These are phyloP conservation scores for Cliona cf. orientalis DNA, from an alignment of 37 sponge, comb jelly and placozoan species.

Conservation along the genomic window DNA sequence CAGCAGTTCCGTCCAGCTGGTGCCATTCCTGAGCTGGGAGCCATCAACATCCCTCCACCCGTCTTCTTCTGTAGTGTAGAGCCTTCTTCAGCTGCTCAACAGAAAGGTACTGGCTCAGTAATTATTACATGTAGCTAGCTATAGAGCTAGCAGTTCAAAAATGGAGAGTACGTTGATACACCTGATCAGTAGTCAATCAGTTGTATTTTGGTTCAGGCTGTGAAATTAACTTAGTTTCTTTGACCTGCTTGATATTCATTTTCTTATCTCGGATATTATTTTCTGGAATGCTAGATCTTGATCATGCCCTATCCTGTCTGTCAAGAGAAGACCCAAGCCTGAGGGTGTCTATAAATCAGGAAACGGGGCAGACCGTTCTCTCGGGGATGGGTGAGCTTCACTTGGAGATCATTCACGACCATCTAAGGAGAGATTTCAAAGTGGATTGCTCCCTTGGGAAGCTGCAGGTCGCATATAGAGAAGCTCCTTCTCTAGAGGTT, in stretches of 20 bases:
- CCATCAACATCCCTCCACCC: constrained; percentile 69
- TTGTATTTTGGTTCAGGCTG: too few species aligned
- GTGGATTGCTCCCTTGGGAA: constrained; percentile 75
- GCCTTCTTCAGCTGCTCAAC: constrained; percentile 70
- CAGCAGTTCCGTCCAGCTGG: not conserved
- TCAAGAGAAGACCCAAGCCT: constrained; percentile 93
- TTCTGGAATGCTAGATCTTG: constrained; percentile 59
- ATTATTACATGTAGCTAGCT: not conserved
- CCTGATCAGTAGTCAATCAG: too few species aligned
- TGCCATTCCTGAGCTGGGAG: not conserved
- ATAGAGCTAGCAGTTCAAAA: not conserved
- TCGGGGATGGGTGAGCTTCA: constrained; percentile 98
- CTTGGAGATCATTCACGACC: constrained; percentile 81
- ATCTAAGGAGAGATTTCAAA: constrained; percentile 73
- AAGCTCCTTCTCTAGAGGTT: constrained; percentile 50
- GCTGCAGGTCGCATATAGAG: constrained; percentile 90
- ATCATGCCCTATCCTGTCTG: constrained; percentile 78
- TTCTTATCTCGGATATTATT: constrained; percentile 2
- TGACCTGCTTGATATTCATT: not conserved
- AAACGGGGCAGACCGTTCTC: constrained; percentile 88
- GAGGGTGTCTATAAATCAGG: constrained; percentile 74
- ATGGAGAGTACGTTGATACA: too few species aligned
- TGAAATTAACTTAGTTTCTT: not conserved
- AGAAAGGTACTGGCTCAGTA: constrained; percentile 64
- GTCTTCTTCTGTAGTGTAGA: constrained; percentile 97